Conservation (phyloP, 2,888 invertebrate species). For the Marasmarcha lunaedactyla region DNA sequence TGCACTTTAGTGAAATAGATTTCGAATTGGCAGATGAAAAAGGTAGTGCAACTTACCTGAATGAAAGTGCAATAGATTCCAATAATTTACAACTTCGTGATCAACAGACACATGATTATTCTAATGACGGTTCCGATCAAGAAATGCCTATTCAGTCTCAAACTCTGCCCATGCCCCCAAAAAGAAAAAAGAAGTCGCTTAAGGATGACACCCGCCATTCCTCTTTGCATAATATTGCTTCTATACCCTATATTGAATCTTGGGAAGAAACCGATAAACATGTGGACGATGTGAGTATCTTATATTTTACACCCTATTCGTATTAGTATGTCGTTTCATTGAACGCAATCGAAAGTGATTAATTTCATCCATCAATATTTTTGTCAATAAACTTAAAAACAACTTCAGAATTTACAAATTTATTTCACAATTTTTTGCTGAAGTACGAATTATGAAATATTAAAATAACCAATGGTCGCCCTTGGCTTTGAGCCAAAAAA, state of each 20-base stretch:
- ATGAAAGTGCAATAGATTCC: slow-evolving; percentile 30
- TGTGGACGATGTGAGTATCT: slow-evolving; percentile 51
- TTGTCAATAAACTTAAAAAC: no score
- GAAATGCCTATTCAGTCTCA: slow-evolving; percentile 51
- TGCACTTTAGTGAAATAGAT: slow-evolving; percentile 60
- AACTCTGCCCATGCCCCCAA: slow-evolving; percentile 60
- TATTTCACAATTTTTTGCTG: no score
- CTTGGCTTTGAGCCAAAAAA: not conserved
- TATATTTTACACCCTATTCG: not conserved
- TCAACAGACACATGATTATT: slow-evolving; percentile 54
- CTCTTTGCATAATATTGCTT: slow-evolving; percentile 46
- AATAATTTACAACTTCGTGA: slow-evolving; percentile 45
- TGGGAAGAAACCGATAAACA: slow-evolving; percentile 39
- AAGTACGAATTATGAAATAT: no score
- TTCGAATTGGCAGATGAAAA: slow-evolving; percentile 58
- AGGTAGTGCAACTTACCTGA: slow-evolving; percentile 23
- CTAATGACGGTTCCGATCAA: slow-evolving; percentile 62
- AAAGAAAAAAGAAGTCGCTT: slow-evolving; percentile 41
- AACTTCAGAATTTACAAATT: no score
- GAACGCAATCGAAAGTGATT: not conserved
- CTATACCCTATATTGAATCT: slow-evolving; percentile 25
- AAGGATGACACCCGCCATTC: slow-evolving; percentile 41
- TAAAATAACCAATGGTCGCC: no score
- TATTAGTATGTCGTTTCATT: not conserved
- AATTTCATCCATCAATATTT: not conserved